phyloP scores from a whole-genome alignment of 2,113 vertebrate species.

The Tonatia bakeri region DNA sequence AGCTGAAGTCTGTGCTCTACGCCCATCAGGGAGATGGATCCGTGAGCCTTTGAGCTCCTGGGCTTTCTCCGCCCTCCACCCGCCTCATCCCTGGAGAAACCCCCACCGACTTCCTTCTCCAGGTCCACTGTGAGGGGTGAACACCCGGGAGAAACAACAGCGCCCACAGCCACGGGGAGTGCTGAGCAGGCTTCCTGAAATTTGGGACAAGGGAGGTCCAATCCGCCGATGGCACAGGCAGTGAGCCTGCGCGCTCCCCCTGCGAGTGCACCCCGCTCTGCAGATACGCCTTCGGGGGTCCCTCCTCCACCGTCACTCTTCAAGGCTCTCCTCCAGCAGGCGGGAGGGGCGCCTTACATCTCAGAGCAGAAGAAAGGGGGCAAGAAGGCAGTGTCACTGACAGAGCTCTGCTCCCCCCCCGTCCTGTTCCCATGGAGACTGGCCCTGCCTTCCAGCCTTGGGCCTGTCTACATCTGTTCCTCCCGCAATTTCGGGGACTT shows the following conservation, averaged over 20 bases:
- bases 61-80: background rate
- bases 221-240: too few species aligned
- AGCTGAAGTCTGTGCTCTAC: too few species aligned
- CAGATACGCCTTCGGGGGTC: background rate
- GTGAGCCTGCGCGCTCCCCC: background rate
- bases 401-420: background rate
- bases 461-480: fast-evolving
- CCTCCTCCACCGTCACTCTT: background rate
- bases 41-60: background rate
- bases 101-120: background rate
- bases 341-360: background rate
- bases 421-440: too few species aligned
- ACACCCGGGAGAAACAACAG: background rate
- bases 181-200: background rate
- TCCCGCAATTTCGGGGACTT: background rate
- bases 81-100: background rate
- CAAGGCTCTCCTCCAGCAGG: background rate
- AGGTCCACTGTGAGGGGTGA: too few species aligned
- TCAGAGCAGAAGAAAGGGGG: background rate
- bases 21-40: background rate
- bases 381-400: background rate
- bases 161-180: too few species aligned
- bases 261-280: background rate
- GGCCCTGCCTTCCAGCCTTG: background rate
- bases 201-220: background rate